Conservation (phyloP, 2,888 invertebrate genomes). For the Calameuta pallipes region DNA sequence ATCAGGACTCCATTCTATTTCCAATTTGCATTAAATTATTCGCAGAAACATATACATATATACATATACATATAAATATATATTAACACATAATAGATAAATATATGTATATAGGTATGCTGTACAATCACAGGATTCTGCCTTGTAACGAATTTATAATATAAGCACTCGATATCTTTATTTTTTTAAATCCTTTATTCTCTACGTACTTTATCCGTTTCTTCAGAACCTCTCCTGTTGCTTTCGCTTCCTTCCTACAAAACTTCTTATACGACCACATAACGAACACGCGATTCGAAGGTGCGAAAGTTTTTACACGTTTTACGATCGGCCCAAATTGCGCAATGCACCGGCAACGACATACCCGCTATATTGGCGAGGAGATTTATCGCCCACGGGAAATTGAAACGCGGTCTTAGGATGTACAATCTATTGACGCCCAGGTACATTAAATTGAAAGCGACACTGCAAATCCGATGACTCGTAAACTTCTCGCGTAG, state of each 20-base stretch:
- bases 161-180: background rate
- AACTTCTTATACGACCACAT: background rate
- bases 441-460: background rate
- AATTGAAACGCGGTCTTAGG: background rate
- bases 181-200: background rate
- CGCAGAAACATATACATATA: slow-evolving; percentile 22
- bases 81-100: too few species aligned
- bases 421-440: background rate
- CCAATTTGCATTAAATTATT: slow-evolving; percentile 47
- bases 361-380: background rate
- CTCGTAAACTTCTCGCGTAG: background rate
- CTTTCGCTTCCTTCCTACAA: background rate
- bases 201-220: background rate
- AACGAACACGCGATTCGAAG: background rate
- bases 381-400: background rate
- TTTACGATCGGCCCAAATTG: background rate
- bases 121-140: too few species aligned
- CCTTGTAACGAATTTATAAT: too few species aligned
- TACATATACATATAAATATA: background rate
- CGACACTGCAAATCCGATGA: background rate
- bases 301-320: background rate
- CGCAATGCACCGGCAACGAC: background rate
- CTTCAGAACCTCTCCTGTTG: background rate
- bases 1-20: slow-evolving; percentile 41
- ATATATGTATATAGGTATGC: too few species aligned